These are phyloP conservation scores for Lagopus leucura DNA, from an alignment of 2,113 vertebrate genomes.

Conservation along the genomic window DNA sequence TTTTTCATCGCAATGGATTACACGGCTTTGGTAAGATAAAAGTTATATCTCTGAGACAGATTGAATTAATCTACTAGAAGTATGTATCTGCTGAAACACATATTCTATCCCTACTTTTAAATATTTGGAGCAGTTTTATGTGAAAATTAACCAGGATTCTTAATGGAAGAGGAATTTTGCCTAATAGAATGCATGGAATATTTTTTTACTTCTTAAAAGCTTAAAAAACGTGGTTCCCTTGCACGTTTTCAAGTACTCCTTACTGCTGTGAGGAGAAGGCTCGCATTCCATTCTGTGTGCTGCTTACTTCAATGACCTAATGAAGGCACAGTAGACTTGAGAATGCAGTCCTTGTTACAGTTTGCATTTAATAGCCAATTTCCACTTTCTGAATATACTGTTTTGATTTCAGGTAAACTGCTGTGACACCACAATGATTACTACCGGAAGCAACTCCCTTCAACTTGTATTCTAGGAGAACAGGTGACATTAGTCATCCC, in stretches of 20 bases:
- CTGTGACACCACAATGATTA: not conserved
- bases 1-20: not conserved
- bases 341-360: not conserved
- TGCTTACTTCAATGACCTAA: not conserved
- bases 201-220: slow-evolving; percentile 3
- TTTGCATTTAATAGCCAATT: not conserved
- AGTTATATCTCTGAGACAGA: not conserved
- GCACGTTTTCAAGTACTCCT: not conserved
- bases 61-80: not conserved
- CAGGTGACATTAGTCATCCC: not conserved
- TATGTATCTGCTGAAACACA: slow-evolving; percentile 33
- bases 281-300: not conserved
- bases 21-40: slow-evolving; percentile 15
- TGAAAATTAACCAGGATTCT: slow-evolving; percentile 23
- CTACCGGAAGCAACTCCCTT: not conserved
- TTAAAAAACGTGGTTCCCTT: not conserved
- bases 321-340: not conserved
- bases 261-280: not conserved
- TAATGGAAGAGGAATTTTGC: slow-evolving; percentile 2
- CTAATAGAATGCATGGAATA: not conserved
- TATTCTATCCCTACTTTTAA: slow-evolving; percentile 11
- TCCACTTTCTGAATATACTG: not conserved
- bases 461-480: not conserved
- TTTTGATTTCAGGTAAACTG: not conserved
- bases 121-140: not conserved